Percentiles rank a stretch among this genome's conserved stretches.
Conservation (phyloP, 2,888 invertebrate species). For the Lottia scabra region DNA sequence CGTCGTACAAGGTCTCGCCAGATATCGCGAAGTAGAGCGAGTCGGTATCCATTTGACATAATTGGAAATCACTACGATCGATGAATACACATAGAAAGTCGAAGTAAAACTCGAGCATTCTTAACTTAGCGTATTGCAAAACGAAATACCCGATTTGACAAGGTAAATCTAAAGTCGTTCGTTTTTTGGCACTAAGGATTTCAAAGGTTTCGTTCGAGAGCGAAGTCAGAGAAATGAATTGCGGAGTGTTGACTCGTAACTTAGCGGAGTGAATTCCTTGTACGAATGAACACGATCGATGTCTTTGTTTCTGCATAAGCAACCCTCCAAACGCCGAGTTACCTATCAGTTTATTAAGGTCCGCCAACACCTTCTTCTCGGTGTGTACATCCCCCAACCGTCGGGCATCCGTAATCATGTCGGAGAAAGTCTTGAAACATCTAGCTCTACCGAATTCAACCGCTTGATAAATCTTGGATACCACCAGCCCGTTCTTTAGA, state of each 20-base stretch:
- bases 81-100: background rate
- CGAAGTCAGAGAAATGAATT: background rate
- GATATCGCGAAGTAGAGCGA: background rate
- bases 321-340: background rate
- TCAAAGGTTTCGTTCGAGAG: background rate
- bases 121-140: background rate
- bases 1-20: background rate
- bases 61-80: background rate
- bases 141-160: background rate
- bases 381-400: background rate
- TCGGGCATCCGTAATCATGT: background rate
- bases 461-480: conserved; percentile 28
- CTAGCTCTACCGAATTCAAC: too few species aligned
- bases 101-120: conserved; percentile 1
- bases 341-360: background rate
- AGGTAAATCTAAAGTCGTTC: background rate
- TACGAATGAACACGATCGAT: background rate
- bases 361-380: background rate
- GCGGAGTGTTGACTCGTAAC: background rate
- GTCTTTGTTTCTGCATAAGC: background rate
- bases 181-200: background rate
- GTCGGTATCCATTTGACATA: too few species aligned
- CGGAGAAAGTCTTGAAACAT: too few species aligned
- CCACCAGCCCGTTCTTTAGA: conserved; percentile 31
- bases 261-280: conserved; percentile 1